A percentile compares a stretch with the other conserved stretches of the same genome.
phyloP scores from a whole-genome alignment of 2,888 invertebrate species.

The Pemphredon lugubris region DNA sequence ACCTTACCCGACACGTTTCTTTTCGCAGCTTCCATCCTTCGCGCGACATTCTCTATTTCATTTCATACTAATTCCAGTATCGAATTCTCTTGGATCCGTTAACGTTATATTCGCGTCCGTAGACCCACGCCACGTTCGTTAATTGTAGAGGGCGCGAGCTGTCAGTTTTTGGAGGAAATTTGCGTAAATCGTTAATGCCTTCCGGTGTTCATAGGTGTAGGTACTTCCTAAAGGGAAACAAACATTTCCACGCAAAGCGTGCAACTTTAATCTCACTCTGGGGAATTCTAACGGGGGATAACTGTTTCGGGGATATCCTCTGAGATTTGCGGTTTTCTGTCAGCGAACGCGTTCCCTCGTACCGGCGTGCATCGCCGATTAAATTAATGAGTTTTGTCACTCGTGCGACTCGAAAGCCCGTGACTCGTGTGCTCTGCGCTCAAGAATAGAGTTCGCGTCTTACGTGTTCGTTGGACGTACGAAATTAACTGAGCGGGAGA shows the following conservation, averaged over 20 bases:
- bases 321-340: constrained; percentile 28
- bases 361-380: constrained; percentile 31
- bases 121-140: no score
- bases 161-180: no score
- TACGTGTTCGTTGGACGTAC: constrained; percentile 6
- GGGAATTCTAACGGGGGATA: constrained; percentile 3
- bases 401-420: constrained; percentile 9
- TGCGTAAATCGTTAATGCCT: no score
- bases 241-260: constrained; percentile 1
- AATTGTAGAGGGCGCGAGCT: no score
- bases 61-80: no score
- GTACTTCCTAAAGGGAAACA: no score
- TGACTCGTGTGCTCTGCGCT: constrained; percentile 40
- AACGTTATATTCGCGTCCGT: no score
- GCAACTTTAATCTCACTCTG: constrained; percentile 4
- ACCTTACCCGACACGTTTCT: no score
- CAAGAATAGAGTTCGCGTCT: constrained; percentile 47
- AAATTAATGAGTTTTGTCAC: constrained; percentile 35
- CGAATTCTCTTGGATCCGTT: no score
- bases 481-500: background rate
- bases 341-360: constrained; percentile 14
- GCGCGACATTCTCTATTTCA: no score
- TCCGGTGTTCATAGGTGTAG: no score
- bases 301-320: constrained; percentile 2
- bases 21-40: no score